Conservation (phyloP, 1,140 invertebrate species). For the Trialeurodes vaporariorum region DNA sequence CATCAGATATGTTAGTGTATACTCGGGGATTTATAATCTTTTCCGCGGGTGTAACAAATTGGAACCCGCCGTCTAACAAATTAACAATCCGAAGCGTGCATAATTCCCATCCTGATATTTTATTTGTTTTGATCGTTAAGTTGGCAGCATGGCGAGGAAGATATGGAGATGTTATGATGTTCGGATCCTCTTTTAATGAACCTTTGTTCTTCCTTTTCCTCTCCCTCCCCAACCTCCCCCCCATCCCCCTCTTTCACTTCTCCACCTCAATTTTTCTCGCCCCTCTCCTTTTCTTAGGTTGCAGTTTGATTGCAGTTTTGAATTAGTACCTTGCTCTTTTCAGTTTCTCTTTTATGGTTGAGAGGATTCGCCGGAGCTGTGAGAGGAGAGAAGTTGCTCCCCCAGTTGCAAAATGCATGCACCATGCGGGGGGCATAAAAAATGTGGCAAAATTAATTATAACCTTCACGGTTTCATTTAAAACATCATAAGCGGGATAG, state of each 20-base stretch:
- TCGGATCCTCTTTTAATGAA: background rate
- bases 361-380: too few relatives aligned
- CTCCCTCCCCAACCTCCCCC: background rate
- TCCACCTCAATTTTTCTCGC: background rate
- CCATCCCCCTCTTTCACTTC: too few relatives aligned
- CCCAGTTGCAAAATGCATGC: too few relatives aligned
- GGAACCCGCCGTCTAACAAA: background rate
- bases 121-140: background rate
- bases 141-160: background rate
- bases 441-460: constrained; percentile 1
- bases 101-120: background rate
- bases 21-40: too few relatives aligned
- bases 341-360: too few relatives aligned
- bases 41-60: background rate
- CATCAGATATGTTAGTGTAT: background rate
- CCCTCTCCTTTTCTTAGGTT: background rate
- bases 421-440: background rate
- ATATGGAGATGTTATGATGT: background rate
- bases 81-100: background rate
- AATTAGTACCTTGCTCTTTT: background rate
- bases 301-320: background rate
- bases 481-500: too few relatives aligned
- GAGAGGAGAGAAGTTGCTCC: too few relatives aligned
- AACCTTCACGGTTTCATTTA: too few relatives aligned
- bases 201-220: background rate